Conservation (phyloP, 2,113 vertebrate species). For the Montifringilla adamsi region DNA sequence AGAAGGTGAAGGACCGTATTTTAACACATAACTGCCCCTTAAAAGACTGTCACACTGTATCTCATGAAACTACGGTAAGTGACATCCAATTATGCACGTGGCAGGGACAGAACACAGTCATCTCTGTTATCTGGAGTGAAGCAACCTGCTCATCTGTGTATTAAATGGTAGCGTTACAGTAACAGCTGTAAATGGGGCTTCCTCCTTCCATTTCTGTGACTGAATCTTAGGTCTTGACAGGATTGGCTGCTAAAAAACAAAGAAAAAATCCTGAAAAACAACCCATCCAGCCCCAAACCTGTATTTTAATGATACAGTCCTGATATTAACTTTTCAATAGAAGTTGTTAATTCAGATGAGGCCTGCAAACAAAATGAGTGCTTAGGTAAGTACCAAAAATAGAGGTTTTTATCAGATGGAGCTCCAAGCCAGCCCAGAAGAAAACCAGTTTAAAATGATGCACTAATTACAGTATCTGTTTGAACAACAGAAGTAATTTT, state of each 20-base stretch:
- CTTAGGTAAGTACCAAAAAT: neutral
- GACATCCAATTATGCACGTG: neutral
- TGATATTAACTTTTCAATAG: neutral
- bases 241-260: neutral
- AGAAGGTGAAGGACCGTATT: neutral
- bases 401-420: neutral
- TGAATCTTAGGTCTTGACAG: neutral
- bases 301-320: neutral
- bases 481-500: conserved; percentile 72
- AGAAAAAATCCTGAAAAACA: neutral
- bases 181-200: neutral
- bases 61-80: neutral
- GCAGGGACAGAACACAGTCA: neutral
- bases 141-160: neutral
- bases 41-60: neutral
- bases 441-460: conserved; percentile 57
- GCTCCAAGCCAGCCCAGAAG: neutral
- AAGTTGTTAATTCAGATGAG: neutral
- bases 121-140: neutral
- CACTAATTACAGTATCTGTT: conserved; percentile 72
- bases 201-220: neutral
- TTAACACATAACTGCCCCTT: neutral
- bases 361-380: neutral
- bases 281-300: accelerated
- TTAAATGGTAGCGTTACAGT: neutral